phyloP scores from a whole-genome alignment of 1,140 invertebrate species.

The Acromyrmex echinatior region DNA sequence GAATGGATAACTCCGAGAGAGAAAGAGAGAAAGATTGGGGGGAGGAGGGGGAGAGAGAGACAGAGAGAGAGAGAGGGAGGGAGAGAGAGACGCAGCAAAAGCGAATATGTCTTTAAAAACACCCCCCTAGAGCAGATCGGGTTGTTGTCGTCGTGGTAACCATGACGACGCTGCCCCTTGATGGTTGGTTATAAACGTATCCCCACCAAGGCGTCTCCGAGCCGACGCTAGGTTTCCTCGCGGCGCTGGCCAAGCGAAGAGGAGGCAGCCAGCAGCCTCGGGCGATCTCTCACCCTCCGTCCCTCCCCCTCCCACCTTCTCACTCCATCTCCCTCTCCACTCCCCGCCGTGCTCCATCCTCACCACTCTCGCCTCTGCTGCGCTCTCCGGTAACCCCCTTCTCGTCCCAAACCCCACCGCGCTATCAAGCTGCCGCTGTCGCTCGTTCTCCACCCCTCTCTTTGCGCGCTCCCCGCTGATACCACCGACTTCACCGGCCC shows the following conservation, averaged over 20 bases:
- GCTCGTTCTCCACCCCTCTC: conserved; percentile 26
- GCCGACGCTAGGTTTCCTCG: conserved; percentile 81
- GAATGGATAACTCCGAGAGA: conserved; percentile 33
- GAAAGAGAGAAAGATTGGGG: conserved; percentile 6
- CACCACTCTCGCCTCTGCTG: conserved; percentile 20
- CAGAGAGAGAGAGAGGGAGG: conserved; percentile 20
- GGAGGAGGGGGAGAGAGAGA: conserved; percentile 50
- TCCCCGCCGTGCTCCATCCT: neutral
- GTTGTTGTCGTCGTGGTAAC: conserved; percentile 86
- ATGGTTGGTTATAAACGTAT: conserved; percentile 83
- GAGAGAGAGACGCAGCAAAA: conserved; percentile 65
- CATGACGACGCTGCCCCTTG: conserved; percentile 83
- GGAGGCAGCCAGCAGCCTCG: conserved; percentile 74
- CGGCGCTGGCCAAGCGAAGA: conserved; percentile 82
- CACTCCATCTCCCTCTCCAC: no score
- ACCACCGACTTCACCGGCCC: conserved; percentile 33
- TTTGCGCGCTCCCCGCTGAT: conserved; percentile 52
- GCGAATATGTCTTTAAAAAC: conserved; percentile 80
- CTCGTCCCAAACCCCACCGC: conserved; percentile 18
- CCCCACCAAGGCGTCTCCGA: conserved; percentile 57
- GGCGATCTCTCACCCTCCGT: conserved; percentile 61
- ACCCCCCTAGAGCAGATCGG: conserved; percentile 77
- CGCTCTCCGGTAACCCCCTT: conserved; percentile 14
- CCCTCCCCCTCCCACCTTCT: neutral
- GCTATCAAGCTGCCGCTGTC: conserved; percentile 56